phyloP scores from a whole-genome alignment of 2,113 vertebrate species.

The Cyprinus carpio region DNA sequence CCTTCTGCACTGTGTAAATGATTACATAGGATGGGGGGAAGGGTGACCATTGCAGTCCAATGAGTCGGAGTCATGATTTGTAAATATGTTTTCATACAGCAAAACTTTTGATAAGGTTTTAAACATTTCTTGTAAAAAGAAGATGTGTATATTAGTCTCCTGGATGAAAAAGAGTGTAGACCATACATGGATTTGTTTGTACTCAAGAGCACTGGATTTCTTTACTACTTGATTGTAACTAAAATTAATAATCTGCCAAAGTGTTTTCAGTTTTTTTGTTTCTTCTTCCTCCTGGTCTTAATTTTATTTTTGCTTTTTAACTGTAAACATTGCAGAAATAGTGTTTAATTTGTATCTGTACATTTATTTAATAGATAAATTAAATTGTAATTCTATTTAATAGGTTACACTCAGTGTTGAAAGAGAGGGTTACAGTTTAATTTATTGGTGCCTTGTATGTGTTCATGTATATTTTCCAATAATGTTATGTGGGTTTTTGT shows the following conservation, averaged over 20 bases:
- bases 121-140: conserved; percentile 77
- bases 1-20: conserved; percentile 86
- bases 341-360: conserved; percentile 71
- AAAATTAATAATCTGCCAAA: conserved; percentile 84
- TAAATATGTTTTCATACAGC: conserved; percentile 81
- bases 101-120: conserved; percentile 84
- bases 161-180: conserved; percentile 72
- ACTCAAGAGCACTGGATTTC: conserved; percentile 80
- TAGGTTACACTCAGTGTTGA: conserved; percentile 68
- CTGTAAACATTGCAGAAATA: conserved; percentile 67
- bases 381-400: conserved; percentile 67
- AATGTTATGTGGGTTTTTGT: conserved; percentile 22
- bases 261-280: conserved; percentile 72
- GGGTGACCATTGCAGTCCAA: conserved; percentile 59
- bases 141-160: conserved; percentile 74
- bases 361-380: conserved; percentile 72
- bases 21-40: conserved; percentile 63
- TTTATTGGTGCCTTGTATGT: conserved; percentile 86
- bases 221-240: conserved; percentile 86
- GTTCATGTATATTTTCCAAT: conserved; percentile 74
- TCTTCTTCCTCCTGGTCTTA: conserved; percentile 39
- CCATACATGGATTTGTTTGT: conserved; percentile 81
- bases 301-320: conserved; percentile 71
- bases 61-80: conserved; percentile 64
- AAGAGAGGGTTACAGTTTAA: conserved; percentile 71